Conservation (phyloP, 2,113 vertebrate species). For the Oryzias melastigma region DNA sequence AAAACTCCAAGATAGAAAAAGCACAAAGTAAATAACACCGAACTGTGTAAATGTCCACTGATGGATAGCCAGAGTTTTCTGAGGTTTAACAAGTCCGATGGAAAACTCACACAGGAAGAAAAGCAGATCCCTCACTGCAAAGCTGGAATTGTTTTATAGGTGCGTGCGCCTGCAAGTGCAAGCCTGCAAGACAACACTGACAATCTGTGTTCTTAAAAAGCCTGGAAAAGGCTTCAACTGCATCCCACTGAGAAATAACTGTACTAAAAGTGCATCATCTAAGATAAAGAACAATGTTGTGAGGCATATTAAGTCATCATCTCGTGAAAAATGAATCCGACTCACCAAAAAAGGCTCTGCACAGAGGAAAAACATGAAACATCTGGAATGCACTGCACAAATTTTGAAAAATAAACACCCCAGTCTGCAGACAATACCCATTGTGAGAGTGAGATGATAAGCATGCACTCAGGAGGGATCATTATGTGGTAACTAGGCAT, state of each 20-base stretch:
- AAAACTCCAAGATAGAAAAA: background rate
- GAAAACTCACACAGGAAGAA: slow-evolving; percentile 25
- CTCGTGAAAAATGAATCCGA: slow-evolving; percentile 42
- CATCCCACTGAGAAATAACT: slow-evolving; percentile 50
- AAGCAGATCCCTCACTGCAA: slow-evolving; percentile 46
- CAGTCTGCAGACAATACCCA: background rate
- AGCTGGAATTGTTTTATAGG: slow-evolving; percentile 35
- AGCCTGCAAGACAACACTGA: slow-evolving; percentile 54
- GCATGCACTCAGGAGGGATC: slow-evolving; percentile 3
- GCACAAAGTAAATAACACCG: slow-evolving; percentile 16
- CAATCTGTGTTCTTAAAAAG: slow-evolving; percentile 72
- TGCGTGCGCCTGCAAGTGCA: slow-evolving; percentile 23
- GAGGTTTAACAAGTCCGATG: slow-evolving; percentile 33
- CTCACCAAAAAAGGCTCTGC: slow-evolving; percentile 15
- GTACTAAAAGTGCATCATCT: slow-evolving; percentile 28
- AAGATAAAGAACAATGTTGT: slow-evolving; percentile 31
- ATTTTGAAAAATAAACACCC: slow-evolving; percentile 19
- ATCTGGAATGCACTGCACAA: background rate
- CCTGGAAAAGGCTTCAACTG: slow-evolving; percentile 65
- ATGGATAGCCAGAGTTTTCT: slow-evolving; percentile 30
- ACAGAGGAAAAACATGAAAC: background rate
- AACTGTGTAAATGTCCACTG: background rate
- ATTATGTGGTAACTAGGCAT: slow-evolving; percentile 2
- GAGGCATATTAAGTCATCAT: slow-evolving; percentile 47
- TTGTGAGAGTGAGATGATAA: background rate